phyloP scores from a whole-genome alignment of 2,888 invertebrate genomes.

The Sinotaia quadrata region DNA sequence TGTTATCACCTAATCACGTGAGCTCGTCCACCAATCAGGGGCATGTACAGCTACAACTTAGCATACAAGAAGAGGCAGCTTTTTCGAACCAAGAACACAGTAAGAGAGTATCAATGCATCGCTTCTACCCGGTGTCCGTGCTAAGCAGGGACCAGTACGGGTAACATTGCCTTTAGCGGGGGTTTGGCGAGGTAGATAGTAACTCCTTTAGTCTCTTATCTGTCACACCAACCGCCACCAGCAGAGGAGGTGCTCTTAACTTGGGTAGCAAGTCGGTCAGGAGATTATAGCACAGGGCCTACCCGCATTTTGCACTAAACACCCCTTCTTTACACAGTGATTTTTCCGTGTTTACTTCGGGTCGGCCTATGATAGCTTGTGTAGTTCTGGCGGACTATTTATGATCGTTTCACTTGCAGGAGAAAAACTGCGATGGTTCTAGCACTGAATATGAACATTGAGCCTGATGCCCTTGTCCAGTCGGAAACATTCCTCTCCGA shows the following conservation, averaged over 20 bases:
- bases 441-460: too few relatives aligned
- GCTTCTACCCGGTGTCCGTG: neutral
- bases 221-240: neutral
- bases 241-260: neutral
- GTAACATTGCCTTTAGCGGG: neutral
- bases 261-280: neutral
- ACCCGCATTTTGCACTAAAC: neutral
- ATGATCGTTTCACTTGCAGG: too few relatives aligned
- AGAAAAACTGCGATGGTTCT: too few relatives aligned
- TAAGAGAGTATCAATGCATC: conserved; percentile 1
- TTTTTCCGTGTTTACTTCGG: neutral
- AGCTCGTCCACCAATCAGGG: neutral
- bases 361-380: neutral
- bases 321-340: neutral
- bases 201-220: conserved; percentile 3
- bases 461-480: too few relatives aligned
- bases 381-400: too few relatives aligned
- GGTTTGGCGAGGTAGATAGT: neutral
- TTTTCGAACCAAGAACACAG: neutral
- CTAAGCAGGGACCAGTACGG: neutral
- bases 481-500: too few relatives aligned
- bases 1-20: conserved; percentile 7
- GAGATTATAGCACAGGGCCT: neutral
- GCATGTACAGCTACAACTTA: neutral
- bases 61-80: neutral